Percentiles rank a stretch among this genome's conserved stretches.
Conservation (phyloP, 2,797 vertebrate species). For the Pitangus sulphuratus region DNA sequence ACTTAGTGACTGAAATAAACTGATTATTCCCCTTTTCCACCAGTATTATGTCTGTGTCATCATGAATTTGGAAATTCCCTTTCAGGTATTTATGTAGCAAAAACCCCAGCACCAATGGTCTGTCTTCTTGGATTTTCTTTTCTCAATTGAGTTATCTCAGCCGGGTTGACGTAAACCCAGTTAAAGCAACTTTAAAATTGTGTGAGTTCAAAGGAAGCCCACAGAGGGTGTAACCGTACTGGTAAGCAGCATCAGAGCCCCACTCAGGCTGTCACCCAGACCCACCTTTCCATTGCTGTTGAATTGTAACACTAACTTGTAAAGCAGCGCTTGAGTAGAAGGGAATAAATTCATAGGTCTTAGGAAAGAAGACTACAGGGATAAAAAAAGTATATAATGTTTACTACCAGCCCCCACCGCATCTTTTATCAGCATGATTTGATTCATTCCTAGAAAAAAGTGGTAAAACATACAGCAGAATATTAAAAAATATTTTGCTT, state of each 20-base stretch:
- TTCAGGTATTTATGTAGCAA: constrained; percentile 62
- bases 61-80: constrained; percentile 59
- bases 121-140: constrained; percentile 47
- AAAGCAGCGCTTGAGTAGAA: background rate
- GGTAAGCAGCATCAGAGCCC: background rate
- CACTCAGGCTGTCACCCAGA: background rate
- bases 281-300: background rate
- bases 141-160: constrained; percentile 36
- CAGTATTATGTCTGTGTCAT: constrained; percentile 56
- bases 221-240: background rate
- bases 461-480: background rate
- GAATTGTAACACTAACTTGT: background rate
- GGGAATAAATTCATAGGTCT: background rate
- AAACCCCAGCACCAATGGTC: constrained; percentile 22
- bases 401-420: background rate
- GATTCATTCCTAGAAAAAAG: background rate
- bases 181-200: constrained; percentile 24
- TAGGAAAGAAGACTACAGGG: background rate
- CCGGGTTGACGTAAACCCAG: constrained; percentile 41
- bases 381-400: background rate
- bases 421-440: background rate
- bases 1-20: constrained; percentile 60
- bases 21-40: constrained; percentile 58
- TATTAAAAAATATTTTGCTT: background rate
- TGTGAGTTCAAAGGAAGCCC: background rate